These are phyloP conservation scores for Stratiomys singularior DNA, from an alignment of 2,888 invertebrate genomes.

Conservation along the genomic window DNA sequence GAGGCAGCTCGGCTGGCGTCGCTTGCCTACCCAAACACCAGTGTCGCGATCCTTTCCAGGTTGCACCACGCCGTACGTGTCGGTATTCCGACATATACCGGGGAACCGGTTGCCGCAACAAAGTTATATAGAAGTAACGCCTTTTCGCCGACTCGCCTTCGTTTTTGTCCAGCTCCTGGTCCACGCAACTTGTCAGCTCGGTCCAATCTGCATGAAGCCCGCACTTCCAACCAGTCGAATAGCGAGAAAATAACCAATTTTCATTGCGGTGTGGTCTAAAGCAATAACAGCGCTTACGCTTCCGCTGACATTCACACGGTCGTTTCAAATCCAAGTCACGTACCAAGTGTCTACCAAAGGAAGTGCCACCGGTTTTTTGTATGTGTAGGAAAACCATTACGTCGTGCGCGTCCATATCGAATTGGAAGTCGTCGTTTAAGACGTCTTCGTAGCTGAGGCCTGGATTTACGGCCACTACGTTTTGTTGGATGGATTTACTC, in stretches of 20 bases:
- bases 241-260: conserved; percentile 97
- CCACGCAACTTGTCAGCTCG: conserved; percentile 92
- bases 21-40: conserved; percentile 81
- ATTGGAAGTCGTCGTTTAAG: conserved; percentile 85
- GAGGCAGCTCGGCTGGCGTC: conserved; percentile 83
- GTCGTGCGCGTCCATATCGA: conserved; percentile 92
- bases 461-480: conserved; percentile 68
- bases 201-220: conserved; percentile 99
- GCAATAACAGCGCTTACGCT: conserved; percentile 90
- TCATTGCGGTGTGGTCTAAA: conserved; percentile 92
- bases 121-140: conserved; percentile 95
- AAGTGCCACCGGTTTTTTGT: conserved; percentile 98
- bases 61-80: conserved; percentile 96
- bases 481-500: conserved; percentile 61
- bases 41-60: conserved; percentile 88
- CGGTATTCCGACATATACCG: conserved; percentile 96
- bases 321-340: conserved; percentile 89
- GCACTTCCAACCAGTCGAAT: conserved; percentile 98
- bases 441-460: conserved; percentile 87
- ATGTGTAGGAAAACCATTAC: conserved; percentile 99
- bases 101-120: conserved; percentile 92
- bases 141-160: conserved; percentile 84
- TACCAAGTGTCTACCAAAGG: conserved; percentile 96
- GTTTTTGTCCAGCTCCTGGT: conserved; percentile 88
- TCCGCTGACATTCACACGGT: conserved; percentile 92